A percentile compares a stretch with the other conserved stretches of the same genome.
These are phyloP conservation scores for Rostratula benghalensis DNA, from an alignment of 2,113 vertebrate genomes.

Conservation along the genomic window DNA sequence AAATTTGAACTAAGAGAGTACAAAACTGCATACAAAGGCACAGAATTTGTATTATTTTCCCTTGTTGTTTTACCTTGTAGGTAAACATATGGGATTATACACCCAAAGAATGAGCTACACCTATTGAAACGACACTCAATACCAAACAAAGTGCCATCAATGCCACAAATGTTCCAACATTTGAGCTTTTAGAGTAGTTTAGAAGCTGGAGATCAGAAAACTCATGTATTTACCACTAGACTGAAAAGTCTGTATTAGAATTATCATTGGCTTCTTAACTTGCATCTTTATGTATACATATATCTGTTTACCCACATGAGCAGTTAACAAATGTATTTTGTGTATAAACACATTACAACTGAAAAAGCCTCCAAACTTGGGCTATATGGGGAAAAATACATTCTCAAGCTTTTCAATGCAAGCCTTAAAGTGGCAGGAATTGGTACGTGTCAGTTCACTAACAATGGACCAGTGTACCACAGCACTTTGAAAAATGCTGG, in stretches of 20 bases:
- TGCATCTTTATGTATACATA: not conserved
- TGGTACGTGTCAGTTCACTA: not conserved
- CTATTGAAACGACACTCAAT: not conserved
- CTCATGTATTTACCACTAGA: not conserved
- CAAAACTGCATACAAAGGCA: not conserved
- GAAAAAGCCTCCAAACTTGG: not conserved
- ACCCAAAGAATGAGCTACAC: not conserved
- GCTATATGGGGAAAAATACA: not conserved
- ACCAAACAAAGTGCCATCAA: not conserved
- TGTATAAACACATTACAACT: not conserved
- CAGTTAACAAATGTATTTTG: not conserved
- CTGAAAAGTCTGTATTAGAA: not conserved
- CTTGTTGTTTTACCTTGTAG: not conserved
- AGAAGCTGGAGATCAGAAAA: not conserved
- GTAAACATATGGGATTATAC: not conserved
- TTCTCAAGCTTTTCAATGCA: not conserved
- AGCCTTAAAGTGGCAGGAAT: constrained; percentile 12
- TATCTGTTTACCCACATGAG: too few species aligned
- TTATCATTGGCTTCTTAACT: not conserved
- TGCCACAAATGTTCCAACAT: not conserved
- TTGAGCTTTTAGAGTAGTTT: not conserved
- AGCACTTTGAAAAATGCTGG: not conserved
- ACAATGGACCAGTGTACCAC: not conserved
- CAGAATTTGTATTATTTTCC: not conserved
- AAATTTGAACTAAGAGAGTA: not conserved